Percentiles rank a stretch among this genome's conserved stretches.
Conservation (phyloP, 1,140 invertebrate species). For the Sitobion miscanthi region DNA sequence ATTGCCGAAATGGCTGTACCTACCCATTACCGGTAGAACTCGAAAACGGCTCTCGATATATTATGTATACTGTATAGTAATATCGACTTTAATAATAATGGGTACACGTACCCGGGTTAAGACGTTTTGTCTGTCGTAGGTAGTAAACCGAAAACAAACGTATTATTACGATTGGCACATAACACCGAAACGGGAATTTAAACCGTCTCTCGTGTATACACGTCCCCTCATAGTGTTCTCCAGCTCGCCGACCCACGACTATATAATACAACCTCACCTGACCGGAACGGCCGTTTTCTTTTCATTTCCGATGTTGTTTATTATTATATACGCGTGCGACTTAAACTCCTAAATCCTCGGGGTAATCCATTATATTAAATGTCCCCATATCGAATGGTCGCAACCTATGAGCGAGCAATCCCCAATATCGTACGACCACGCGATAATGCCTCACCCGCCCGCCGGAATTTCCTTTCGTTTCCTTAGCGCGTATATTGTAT, state of each 20-base stretch:
- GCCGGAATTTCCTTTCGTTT: too few relatives aligned
- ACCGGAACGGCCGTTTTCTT: neutral
- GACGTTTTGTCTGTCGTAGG: neutral
- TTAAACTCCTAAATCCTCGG: neutral
- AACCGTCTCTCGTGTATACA: neutral
- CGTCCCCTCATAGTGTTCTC: neutral
- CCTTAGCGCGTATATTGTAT: too few relatives aligned
- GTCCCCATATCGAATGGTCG: too few relatives aligned
- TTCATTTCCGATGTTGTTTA: neutral
- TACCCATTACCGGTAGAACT: neutral
- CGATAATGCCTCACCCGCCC: neutral
- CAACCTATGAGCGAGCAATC: neutral
- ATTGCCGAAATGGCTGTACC: neutral
- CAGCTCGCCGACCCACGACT: neutral
- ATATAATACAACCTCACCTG: neutral
- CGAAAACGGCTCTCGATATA: neutral
- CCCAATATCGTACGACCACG: neutral
- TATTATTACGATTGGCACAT: too few relatives aligned
- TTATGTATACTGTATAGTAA: neutral
- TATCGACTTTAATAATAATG: neutral
- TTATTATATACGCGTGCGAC: neutral
- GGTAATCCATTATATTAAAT: neutral
- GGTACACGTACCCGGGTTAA: neutral
- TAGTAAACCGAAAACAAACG: neutral
- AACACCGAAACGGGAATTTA: neutral